These are phyloP conservation scores for Cheilosia soror DNA, from an alignment of 2,888 invertebrate species.

Conservation along the genomic window DNA sequence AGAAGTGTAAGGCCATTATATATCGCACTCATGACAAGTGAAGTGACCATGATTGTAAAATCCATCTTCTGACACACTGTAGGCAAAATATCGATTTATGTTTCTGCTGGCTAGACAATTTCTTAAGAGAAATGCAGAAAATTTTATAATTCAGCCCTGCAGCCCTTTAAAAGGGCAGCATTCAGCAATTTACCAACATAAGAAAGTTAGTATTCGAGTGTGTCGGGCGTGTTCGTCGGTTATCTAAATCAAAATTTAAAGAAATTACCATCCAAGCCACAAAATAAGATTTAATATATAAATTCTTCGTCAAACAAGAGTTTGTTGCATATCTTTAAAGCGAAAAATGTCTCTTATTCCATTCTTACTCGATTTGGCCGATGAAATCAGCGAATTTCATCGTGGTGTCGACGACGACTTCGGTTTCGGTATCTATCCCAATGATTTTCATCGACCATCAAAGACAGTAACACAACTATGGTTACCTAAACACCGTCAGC, in stretches of 20 bases:
- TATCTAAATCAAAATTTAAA: constrained; percentile 36
- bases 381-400: constrained; percentile 77
- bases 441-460: constrained; percentile 69
- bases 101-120: constrained; percentile 62
- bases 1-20: too few species aligned
- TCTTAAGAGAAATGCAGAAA: constrained; percentile 67
- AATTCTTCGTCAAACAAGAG: not conserved
- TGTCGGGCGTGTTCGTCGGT: constrained; percentile 77
- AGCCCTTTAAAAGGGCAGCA: constrained; percentile 78
- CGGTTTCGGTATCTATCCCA: constrained; percentile 76
- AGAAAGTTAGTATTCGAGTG: constrained; percentile 78
- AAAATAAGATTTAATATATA: constrained; percentile 3
- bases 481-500: constrained; percentile 70
- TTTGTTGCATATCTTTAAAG: constrained; percentile 4
- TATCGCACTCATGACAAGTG: too few species aligned
- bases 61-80: constrained; percentile 52
- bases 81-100: constrained; percentile 39
- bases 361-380: constrained; percentile 79
- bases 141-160: constrained; percentile 78
- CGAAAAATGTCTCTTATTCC: constrained; percentile 79
- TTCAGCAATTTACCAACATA: constrained; percentile 77
- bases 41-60: not conserved
- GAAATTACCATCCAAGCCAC: constrained; percentile 30
- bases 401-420: constrained; percentile 77
- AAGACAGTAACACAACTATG: constrained; percentile 67